Conservation (phyloP, 1,140 invertebrate species). For the Leptopilina clavipes region DNA sequence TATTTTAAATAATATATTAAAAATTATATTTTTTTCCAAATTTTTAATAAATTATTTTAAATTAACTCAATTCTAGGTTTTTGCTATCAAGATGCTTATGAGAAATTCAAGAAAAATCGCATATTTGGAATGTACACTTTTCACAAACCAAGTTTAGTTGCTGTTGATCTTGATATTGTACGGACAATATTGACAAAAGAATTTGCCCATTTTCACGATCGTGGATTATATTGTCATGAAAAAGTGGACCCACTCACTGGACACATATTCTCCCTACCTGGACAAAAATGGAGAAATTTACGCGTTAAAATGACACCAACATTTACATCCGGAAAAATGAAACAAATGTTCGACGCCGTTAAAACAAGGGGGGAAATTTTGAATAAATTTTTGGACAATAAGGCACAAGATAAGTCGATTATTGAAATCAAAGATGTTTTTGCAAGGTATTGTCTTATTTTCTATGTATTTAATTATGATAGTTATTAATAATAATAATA, state of each 20-base stretch:
- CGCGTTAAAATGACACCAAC: slow-evolving; percentile 75
- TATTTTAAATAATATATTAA: too few relatives aligned
- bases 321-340: slow-evolving; percentile 78
- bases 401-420: background rate
- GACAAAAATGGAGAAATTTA: slow-evolving; percentile 75
- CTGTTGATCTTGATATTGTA: slow-evolving; percentile 75
- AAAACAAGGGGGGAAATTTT: slow-evolving; percentile 70
- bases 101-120: slow-evolving; percentile 51
- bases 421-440: slow-evolving; percentile 55
- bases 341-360: slow-evolving; percentile 75
- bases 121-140: slow-evolving; percentile 73
- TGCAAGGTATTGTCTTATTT: slow-evolving; percentile 43
- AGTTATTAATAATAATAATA: too few relatives aligned
- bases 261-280: slow-evolving; percentile 73
- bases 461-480: too few relatives aligned
- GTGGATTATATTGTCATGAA: slow-evolving; percentile 71
- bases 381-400: slow-evolving; percentile 43
- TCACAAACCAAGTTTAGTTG: slow-evolving; percentile 70
- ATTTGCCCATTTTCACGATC: slow-evolving; percentile 74
- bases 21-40: too few relatives aligned
- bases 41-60: too few relatives aligned
- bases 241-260: slow-evolving; percentile 75
- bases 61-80: too few relatives aligned
- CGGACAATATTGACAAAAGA: slow-evolving; percentile 74
- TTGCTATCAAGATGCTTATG: slow-evolving; percentile 38